Percentiles rank a stretch among this genome's conserved stretches.
Evolutionary conservation across 2,113 vertebrate species (phyloP).

Genomic region (Myrmophylax atrothorax): DNA sequence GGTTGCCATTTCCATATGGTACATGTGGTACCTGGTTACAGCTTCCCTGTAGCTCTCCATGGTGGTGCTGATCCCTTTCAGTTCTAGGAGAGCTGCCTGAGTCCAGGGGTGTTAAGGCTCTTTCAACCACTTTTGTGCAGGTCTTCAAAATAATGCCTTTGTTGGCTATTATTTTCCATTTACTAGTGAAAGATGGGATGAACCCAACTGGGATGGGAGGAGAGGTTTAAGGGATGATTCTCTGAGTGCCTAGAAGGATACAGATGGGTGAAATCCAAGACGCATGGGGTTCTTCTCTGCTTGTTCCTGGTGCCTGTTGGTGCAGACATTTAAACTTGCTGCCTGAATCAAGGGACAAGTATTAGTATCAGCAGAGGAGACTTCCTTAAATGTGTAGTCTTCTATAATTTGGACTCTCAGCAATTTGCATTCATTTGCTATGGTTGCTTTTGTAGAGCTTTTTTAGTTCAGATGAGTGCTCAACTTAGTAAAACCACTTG

Average conservation of each 20-base stretch:
- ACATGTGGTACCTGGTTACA: background rate
- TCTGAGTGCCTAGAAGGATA: background rate
- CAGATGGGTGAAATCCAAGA: background rate
- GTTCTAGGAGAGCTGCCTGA: background rate
- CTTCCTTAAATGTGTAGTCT: background rate
- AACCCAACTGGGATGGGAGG: background rate
- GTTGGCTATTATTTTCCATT: background rate
- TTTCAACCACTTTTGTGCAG: background rate
- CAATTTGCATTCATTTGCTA: background rate
- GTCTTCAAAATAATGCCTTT: background rate
- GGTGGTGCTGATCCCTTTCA: background rate
- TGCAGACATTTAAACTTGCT: background rate
- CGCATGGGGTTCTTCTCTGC: background rate
- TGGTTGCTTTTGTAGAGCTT: background rate
- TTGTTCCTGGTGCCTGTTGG: background rate
- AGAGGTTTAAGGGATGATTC: background rate
- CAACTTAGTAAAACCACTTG: conserved; percentile 14
- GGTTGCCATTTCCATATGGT: background rate
- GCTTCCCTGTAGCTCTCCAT: background rate
- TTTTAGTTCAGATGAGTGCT: background rate
- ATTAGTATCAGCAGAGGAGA: background rate
- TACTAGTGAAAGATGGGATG: background rate
- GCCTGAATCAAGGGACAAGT: background rate
- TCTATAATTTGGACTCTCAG: background rate
- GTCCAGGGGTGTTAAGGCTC: background rate